Base-by-base conservation (phyloP, 2,797 vertebrate genomes). In the Parotocinclus haroldoi region DNA sequence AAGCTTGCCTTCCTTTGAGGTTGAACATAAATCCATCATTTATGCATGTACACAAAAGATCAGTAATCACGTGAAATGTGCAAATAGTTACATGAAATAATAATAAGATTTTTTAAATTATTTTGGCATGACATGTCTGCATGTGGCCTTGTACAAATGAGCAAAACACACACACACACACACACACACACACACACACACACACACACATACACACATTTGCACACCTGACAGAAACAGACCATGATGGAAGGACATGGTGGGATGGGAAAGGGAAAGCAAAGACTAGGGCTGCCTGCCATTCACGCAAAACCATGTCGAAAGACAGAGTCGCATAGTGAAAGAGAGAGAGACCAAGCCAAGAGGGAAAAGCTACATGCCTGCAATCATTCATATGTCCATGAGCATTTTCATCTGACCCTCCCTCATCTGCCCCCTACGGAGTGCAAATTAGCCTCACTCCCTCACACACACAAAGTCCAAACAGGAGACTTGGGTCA, bases 1-100 rank as follows among this genome's bases (percentile, higher is more conserved):
- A 81, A 78, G 81, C 81, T 85, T 82, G 73, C 9, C 13, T 55
- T 63, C 50, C 39, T 62, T 57, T 63, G 45, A 52, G 27, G 27
- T 27, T 27, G 27, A 2, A 27, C 27, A 27, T 2, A 27, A 27
- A 27, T 27, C 27, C 27, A 27, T 2, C 27, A 27, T 27, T 27
- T 2, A 27, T 27, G 27, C 27, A 27, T 27, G 27, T 5, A 27
- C 27, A 27, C 27, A 27, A 27, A 27, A 27, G 27, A 27, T 27
- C 27, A 27, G 27, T 27, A 27, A 27, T 27, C 27, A 27, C 27
- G 5, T 27, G 27, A 27, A 27, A 2, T 5, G 2, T 27, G 27
- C 27, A 27, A 2, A 27, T 27, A 27, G 5, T 27, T 27, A 27
- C 27, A 27, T 27, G 27, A 2, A 27, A 27, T 27, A 27, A 27